Base-by-base conservation (phyloP, 2,888 invertebrate genomes). In the Drosophila melanosoma region DNA sequence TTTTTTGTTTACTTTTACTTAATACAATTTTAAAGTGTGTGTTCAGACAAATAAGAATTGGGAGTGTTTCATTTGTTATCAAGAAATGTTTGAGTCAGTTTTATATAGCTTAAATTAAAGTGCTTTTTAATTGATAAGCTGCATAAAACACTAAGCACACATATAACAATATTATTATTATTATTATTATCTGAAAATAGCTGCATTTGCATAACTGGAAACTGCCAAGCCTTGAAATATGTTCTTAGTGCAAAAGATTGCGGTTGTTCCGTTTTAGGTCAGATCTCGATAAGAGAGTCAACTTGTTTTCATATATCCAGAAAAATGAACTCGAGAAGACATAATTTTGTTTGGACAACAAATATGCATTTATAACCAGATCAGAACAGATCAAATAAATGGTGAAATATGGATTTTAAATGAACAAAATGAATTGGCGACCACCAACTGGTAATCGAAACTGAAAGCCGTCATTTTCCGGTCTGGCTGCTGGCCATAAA, bases 21-120 rank as follows among this genome's bases (percentile, higher is more conserved):
- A 82, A 87, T 87, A 83, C 79, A 87, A 52, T 70, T 63, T 81
- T 72, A 48, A 8, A 33, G n/a, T 61, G 32, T 58, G 42, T 59
- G 40, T 57, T 57, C 20, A 33, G 1, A 35, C n/a, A 51, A 32
- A 29, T 29, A 29, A 17, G 3, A 15, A 26, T 2, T 26, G 15
- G 5, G 4, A 7, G 10, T 32, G 17, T 38, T n/a, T 29, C 4
- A 38, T n/a, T 35, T 0, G 20, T 10, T 12, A 15, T 45, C 17
- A 32, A 35, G 3, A 1, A 53, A 23, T 53, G 49, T 8, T 15
- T 45, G 15, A 23, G 15, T 45, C 23, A 45, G 0, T 7, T 23
- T 1, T 23, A 12, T 1, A 15, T 6, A 6, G 20, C 7, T 15
- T 23, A 7, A 12, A 1, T 0, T 3, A 0, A 20, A 10, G 1